Evolutionary conservation across 2,888 invertebrate species (phyloP).

Genomic region (Deladenus siricidicola): DNA sequence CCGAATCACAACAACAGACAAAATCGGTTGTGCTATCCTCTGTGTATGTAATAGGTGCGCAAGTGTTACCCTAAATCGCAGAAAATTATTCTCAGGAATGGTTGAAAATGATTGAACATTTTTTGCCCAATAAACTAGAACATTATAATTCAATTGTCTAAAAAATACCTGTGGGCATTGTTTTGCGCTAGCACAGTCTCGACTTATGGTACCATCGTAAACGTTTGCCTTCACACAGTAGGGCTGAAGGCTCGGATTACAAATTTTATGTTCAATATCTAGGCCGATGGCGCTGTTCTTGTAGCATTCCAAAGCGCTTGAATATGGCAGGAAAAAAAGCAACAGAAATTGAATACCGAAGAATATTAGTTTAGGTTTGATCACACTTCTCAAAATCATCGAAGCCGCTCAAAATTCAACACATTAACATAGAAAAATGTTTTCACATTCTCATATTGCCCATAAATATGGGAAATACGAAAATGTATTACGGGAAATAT

Average conservation of each 20-base stretch:
- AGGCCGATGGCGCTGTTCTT: neutral
- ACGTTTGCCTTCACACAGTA: conserved; percentile 19
- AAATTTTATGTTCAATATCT: neutral
- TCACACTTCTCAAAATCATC: neutral
- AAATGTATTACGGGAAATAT: no score
- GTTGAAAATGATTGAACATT: neutral
- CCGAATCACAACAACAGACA: neutral
- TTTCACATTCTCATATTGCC: no score
- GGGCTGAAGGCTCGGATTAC: conserved; percentile 3
- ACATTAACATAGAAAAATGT: no score
- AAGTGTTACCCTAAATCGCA: conserved; percentile 13
- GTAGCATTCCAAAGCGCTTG: conserved; percentile 9
- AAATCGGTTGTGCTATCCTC: conserved; percentile 15
- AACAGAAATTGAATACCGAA: neutral
- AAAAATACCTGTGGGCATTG: conserved; percentile 17
- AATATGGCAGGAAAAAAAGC: no score
- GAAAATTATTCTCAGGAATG: neutral
- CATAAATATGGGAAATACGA: no score
- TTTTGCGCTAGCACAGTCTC: conserved; percentile 15
- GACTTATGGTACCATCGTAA: conserved; percentile 15
- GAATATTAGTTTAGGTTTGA: neutral
- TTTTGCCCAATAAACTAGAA: neutral
- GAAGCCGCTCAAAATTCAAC: neutral
- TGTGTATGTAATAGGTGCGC: conserved; percentile 18
- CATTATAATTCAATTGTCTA: neutral